Evolutionary conservation across 2,113 vertebrate genomes (phyloP), one percentile per base, ranked within the genome.

Genomic region (Pseudolaguvia tuberculata): DNA sequence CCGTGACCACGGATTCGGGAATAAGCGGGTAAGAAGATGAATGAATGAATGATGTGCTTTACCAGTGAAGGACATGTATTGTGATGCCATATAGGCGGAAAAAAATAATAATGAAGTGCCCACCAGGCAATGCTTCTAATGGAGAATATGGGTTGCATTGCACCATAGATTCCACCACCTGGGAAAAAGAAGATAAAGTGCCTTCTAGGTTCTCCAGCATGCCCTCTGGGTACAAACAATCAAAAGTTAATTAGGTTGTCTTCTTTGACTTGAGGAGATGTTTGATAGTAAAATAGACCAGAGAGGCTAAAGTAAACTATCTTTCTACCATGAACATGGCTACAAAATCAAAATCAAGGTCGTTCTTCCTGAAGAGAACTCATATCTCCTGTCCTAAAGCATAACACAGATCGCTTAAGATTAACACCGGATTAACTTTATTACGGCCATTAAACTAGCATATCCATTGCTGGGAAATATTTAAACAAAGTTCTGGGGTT

Each of bases 401-500:
- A 31, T 67, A 68, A 51, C 48, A 35, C 48, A 14, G 27, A 35
- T 53, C 47, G 14, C 18, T 69, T 27, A n/a, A 12, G 66, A 69
- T 69, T 69, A 69, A 53, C 17, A 2, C 12, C 8, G 47, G 47
- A 53, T 53, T 70, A 70, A 53, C 29, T 10, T 53, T 53, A 35
- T 52, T 70, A 70, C 67, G 50, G 35, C 12, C 29, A 53, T 5
- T 70, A 53, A 69, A 21, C 48, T 25, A 69, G 12, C 27, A 1
- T 35, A 35, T 53, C 48, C 50, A 14, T 47, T 17, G 17, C 14
- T 7, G 18, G 18, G 18, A 53, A 70, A 70, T 35, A 39, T 70
- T 56, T 50, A 53, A 70, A 70, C 67, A 70, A 35, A 35, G 27
- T 35, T 65, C 35, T 65, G 6, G 39, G 39, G 39, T 50, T 66